Evolutionary conservation across 1,140 invertebrate genomes (phyloP).

Genomic region (Drosophila fuyamai): DNA sequence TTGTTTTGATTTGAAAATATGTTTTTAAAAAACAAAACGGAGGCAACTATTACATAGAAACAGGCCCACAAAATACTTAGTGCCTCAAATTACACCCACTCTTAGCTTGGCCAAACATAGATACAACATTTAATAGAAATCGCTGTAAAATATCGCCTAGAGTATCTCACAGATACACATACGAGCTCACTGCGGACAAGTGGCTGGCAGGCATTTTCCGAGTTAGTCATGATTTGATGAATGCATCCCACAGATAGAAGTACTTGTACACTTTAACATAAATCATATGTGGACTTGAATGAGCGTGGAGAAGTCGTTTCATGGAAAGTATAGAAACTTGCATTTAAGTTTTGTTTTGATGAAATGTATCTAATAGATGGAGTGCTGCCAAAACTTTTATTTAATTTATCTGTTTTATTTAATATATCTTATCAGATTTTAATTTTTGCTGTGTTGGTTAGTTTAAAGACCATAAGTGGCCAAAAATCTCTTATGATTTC

Average conservation of each 20-base stretch:
- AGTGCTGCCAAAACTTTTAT: not conserved
- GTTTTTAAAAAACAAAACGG: not conserved
- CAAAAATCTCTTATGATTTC: too few relatives aligned
- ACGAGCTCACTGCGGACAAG: constrained; percentile 22
- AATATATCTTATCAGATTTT: too few relatives aligned
- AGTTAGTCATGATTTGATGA: constrained; percentile 36
- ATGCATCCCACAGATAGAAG: constrained; percentile 26
- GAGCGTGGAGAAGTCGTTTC: constrained; percentile 8
- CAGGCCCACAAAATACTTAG: not conserved
- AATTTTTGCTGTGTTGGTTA: too few relatives aligned
- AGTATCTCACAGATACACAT: constrained; percentile 8
- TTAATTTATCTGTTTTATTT: not conserved
- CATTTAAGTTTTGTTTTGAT: too few relatives aligned
- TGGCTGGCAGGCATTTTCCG: constrained; percentile 16
- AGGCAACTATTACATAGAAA: constrained; percentile 6
- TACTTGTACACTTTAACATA: constrained; percentile 7
- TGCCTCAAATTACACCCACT: constrained; percentile 19
- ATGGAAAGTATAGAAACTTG: not conserved
- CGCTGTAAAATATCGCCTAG: not conserved
- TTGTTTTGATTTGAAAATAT: too few relatives aligned
- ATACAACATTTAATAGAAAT: constrained; percentile 1
- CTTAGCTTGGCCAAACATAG: not conserved
- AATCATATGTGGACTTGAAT: constrained; percentile 12
- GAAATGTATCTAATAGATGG: constrained; percentile 1
- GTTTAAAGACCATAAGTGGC: too few relatives aligned